A percentile compares a stretch with the other conserved stretches of the same genome.
These are phyloP conservation scores for Drosophila funebris DNA, from an alignment of 1,140 invertebrate species.

Conservation along the genomic window DNA sequence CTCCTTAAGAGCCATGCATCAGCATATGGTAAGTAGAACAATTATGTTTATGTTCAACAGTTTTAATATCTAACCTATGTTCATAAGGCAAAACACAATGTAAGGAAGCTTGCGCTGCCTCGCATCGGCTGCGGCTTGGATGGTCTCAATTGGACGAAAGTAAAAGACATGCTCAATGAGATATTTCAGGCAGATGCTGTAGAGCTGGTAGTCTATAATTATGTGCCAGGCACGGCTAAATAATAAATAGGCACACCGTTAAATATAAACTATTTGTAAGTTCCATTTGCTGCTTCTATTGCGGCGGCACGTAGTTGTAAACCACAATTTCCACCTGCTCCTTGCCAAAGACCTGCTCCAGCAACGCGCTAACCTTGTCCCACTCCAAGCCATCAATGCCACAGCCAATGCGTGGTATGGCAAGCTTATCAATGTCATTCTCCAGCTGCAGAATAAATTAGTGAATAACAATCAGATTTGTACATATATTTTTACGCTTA, in stretches of 20 bases:
- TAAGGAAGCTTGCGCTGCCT: constrained; percentile 86
- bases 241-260: constrained; percentile 8
- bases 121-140: constrained; percentile 88
- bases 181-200: constrained; percentile 84
- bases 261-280: constrained; percentile 21
- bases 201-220: constrained; percentile 85
- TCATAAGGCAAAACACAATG: constrained; percentile 73
- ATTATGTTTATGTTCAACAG: not conserved
- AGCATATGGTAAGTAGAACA: constrained; percentile 76
- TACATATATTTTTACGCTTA: constrained; percentile 11
- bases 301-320: constrained; percentile 84
- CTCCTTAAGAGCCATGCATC: constrained; percentile 81
- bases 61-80: not conserved
- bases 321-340: constrained; percentile 84
- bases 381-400: constrained; percentile 87
- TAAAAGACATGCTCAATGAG: constrained; percentile 84
- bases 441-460: constrained; percentile 61
- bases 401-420: constrained; percentile 87
- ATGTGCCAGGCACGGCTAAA: constrained; percentile 44
- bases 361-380: constrained; percentile 84
- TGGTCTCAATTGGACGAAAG: constrained; percentile 85
- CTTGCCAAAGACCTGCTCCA: constrained; percentile 85
- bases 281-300: not conserved
- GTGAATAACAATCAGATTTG: not conserved
- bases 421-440: constrained; percentile 84